Percentiles rank a stretch among this genome's conserved stretches.
These are phyloP conservation scores for Zaprionus obscuricornis DNA, from an alignment of 2,888 invertebrate genomes.

Conservation along the genomic window DNA sequence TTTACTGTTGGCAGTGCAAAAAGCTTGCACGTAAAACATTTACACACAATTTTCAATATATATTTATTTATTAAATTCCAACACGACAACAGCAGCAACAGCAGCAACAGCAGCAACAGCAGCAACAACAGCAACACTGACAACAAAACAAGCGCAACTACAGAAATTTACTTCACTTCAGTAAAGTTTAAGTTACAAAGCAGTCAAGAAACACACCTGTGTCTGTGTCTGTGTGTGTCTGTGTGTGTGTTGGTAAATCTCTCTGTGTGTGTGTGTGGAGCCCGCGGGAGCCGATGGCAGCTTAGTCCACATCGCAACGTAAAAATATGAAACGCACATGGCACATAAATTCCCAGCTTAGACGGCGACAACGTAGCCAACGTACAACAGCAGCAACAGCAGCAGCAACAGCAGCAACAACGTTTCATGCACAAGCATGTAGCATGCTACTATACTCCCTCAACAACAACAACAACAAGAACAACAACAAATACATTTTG, in stretches of 20 bases:
- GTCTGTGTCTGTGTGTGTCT: background rate
- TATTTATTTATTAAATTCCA: slow-evolving; percentile 53
- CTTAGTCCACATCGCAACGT: slow-evolving; percentile 65
- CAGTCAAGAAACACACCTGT: too few species aligned
- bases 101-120: too few species aligned
- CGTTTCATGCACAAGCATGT: background rate
- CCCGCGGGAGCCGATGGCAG: slow-evolving; percentile 33
- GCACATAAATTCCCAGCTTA: slow-evolving; percentile 75
- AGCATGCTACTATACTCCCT: too few species aligned
- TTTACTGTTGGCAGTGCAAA: slow-evolving; percentile 5
- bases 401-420: background rate
- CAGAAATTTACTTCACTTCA: slow-evolving; percentile 14
- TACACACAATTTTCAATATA: slow-evolving; percentile 44
- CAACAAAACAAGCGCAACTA: slow-evolving; percentile 1
- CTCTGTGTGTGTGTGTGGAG: background rate
- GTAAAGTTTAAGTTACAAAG: slow-evolving; percentile 17
- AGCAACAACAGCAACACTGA: too few species aligned
- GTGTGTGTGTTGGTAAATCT: slow-evolving; percentile 1
- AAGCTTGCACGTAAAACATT: slow-evolving; percentile 4
- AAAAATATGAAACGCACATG: slow-evolving; percentile 71
- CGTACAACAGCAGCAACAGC: background rate
- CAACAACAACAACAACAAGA: too few species aligned
- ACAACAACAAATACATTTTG: too few species aligned
- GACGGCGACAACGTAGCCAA: slow-evolving; percentile 39
- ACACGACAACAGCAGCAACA: too few species aligned